Evolutionary conservation across 2,113 vertebrate species (phyloP).

Genomic region (Podarcis raffonei): DNA sequence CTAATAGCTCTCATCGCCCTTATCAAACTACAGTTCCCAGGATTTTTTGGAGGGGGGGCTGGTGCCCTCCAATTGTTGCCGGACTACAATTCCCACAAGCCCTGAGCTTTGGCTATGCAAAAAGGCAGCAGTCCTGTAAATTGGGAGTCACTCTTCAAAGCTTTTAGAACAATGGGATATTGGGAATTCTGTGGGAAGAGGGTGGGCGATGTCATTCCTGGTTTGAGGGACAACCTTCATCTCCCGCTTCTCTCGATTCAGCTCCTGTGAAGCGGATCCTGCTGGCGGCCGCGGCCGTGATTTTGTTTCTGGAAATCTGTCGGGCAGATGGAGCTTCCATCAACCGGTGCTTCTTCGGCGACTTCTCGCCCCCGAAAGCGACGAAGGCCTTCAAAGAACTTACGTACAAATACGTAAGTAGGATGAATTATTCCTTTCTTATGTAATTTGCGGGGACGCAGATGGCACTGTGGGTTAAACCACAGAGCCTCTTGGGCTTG

Average conservation of each 20-base stretch:
- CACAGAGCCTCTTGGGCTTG: no score
- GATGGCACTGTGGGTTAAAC: no score
- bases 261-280: background rate
- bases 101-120: background rate
- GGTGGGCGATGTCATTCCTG: no score
- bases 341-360: background rate
- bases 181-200: background rate
- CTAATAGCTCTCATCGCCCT: no score
- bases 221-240: background rate
- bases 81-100: no score
- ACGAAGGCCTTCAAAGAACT: background rate
- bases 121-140: background rate
- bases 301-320: background rate
- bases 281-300: accelerated
- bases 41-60: no score
- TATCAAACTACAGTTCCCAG: no score
- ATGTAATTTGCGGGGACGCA: no score
- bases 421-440: background rate
- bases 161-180: background rate
- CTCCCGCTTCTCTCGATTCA: background rate
- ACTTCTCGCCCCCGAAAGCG: background rate
- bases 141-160: background rate
- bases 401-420: slow-evolving; percentile 28
- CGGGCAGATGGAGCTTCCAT: accelerated
- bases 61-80: no score